These are phyloP conservation scores for Zaprionus gabonicus DNA, from an alignment of 1,140 invertebrate genomes.

Conservation along the genomic window DNA sequence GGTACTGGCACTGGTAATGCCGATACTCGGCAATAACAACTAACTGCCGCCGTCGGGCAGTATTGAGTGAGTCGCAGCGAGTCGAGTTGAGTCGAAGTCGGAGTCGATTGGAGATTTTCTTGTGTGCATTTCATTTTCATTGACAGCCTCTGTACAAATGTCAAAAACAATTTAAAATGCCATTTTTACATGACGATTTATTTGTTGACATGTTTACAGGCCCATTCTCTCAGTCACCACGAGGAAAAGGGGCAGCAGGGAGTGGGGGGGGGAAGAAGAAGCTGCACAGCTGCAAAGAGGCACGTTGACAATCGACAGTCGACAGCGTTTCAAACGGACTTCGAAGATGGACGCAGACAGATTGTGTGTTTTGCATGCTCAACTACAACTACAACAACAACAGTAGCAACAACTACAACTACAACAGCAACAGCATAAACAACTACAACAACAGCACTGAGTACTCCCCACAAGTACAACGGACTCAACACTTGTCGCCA, in stretches of 20 bases:
- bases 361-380: conserved; percentile 72
- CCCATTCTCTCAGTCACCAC: conserved; percentile 28
- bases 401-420: conserved; percentile 1
- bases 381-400: conserved; percentile 30
- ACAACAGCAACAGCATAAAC: conserved; percentile 20
- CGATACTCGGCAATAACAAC: conserved; percentile 30
- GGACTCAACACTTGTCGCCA: conserved; percentile 50
- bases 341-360: conserved; percentile 68
- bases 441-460: conserved; percentile 14
- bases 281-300: conserved; percentile 60
- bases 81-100: conserved; percentile 23
- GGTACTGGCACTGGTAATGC: not conserved
- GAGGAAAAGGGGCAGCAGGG: not conserved
- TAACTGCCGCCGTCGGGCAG: conserved; percentile 16
- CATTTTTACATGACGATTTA: conserved; percentile 83
- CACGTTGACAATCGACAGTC: conserved; percentile 43
- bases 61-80: conserved; percentile 42
- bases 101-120: conserved; percentile 44
- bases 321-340: conserved; percentile 18
- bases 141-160: conserved; percentile 76
- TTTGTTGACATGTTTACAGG: conserved; percentile 77
- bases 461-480: conserved; percentile 20
- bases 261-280: not conserved
- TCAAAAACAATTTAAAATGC: conserved; percentile 82
- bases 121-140: conserved; percentile 81